A percentile compares a stretch with the other conserved stretches of the same genome.
phyloP scores from a whole-genome alignment of 1,140 invertebrate genomes.

The Phortica variegata region DNA sequence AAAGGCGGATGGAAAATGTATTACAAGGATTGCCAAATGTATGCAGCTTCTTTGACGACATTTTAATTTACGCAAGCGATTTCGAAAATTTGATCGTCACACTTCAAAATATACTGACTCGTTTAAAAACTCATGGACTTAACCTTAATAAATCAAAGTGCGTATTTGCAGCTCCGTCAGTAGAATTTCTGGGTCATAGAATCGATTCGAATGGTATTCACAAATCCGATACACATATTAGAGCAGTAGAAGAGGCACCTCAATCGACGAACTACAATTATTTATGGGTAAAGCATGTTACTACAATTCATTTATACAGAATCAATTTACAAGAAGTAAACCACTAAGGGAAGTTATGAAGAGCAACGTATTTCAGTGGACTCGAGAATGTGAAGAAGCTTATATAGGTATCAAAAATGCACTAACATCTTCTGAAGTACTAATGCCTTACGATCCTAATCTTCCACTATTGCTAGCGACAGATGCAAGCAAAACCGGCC shows the following conservation, averaged over 20 bases:
- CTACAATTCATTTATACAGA: conserved; percentile 2
- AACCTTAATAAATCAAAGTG: conserved; percentile 16
- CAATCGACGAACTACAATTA: conserved; percentile 1
- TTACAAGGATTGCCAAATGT: conserved; percentile 6
- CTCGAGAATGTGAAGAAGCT: background rate
- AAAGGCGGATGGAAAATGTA: conserved; percentile 14
- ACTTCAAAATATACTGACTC: conserved; percentile 9
- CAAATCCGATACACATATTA: conserved; percentile 40
- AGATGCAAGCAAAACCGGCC: conserved; percentile 56
- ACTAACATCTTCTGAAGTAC: conserved; percentile 5
- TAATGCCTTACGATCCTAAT: conserved; percentile 52
- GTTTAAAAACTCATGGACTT: conserved; percentile 1
- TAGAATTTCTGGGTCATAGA: conserved; percentile 4
- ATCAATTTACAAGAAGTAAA: background rate
- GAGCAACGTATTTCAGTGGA: conserved; percentile 1
- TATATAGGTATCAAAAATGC: conserved; percentile 4
- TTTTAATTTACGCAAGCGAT: conserved; percentile 1
- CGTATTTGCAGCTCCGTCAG: conserved; percentile 4
- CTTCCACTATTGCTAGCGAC: conserved; percentile 45
- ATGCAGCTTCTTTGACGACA: conserved; percentile 9
- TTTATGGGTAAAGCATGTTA: conserved; percentile 2
- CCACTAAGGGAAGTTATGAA: conserved; percentile 3
- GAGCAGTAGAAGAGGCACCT: conserved; percentile 27
- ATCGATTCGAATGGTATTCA: conserved; percentile 36
- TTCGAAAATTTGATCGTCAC: conserved; percentile 3